Evolutionary conservation across 2,888 invertebrate species (phyloP).

Genomic region (Limnephilus auricula): DNA sequence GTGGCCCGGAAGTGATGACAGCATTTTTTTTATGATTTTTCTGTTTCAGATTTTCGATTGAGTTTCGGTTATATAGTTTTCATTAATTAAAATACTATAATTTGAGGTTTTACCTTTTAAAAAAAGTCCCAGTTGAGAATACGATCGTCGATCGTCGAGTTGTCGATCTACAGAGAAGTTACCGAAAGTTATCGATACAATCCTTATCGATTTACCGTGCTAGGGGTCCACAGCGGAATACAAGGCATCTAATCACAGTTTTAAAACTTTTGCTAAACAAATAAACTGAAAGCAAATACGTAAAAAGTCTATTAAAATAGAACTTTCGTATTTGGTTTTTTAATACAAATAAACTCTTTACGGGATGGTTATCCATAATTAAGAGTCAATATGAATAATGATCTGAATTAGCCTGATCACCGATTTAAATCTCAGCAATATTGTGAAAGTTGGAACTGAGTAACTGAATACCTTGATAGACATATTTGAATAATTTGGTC

Average conservation of each 20-base stretch:
- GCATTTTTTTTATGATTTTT: no score
- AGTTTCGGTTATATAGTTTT: no score
- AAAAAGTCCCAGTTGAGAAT: no score
- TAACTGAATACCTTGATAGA: conserved; percentile 6
- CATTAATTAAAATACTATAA: no score
- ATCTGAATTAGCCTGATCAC: not conserved
- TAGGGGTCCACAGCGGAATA: no score
- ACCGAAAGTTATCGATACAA: no score
- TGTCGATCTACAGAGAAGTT: no score
- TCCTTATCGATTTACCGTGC: no score
- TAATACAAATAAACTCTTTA: not conserved
- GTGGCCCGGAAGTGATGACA: no score
- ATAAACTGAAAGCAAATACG: not conserved
- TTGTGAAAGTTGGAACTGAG: not conserved
- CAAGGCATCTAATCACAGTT: not conserved
- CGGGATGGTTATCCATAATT: not conserved
- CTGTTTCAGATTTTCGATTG: no score
- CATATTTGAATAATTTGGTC: not conserved
- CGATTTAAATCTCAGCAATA: not conserved
- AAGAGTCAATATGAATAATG: not conserved
- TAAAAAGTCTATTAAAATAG: not conserved
- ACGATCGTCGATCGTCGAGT: no score
- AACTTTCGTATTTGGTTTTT: not conserved
- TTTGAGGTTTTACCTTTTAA: no score
- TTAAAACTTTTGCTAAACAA: not conserved